A percentile compares a stretch with the other conserved stretches of the same genome.
phyloP scores from a whole-genome alignment of 2,888 invertebrate genomes.

The Icerya purchasi region DNA sequence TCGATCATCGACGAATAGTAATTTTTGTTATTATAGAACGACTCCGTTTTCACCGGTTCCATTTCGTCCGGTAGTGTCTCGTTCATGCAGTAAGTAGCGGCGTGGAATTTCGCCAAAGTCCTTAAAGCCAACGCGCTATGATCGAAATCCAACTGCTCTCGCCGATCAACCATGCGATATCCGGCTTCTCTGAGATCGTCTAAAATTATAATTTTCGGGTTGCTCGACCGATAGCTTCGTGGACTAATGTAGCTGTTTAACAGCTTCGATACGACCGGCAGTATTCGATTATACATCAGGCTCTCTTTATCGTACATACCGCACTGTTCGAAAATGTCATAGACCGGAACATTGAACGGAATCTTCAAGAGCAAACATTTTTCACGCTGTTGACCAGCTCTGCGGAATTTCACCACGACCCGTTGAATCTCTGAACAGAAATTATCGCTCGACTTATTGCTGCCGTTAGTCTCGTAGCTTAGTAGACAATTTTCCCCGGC shows the following conservation, averaged over 20 bases:
- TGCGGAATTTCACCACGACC: not conserved
- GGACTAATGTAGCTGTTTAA: not conserved
- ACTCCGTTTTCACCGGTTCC: not conserved
- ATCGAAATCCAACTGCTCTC: conserved; percentile 4
- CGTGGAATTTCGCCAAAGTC: conserved; percentile 10
- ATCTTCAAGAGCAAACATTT: conserved; percentile 3
- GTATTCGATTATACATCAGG: not conserved
- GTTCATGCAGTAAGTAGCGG: not conserved
- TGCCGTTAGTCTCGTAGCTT: not conserved
- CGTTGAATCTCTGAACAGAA: not conserved
- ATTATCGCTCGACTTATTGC: not conserved
- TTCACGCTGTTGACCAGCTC: not conserved
- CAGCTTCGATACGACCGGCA: not conserved
- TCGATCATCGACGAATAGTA: not conserved
- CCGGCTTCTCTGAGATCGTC: conserved; percentile 6
- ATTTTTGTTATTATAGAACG: not conserved
- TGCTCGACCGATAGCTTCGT: not conserved
- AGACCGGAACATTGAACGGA: not conserved
- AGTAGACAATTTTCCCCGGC: not conserved
- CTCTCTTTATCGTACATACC: conserved; percentile 3
- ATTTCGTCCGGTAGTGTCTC: not conserved
- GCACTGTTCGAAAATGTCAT: not conserved
- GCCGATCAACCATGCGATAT: not conserved
- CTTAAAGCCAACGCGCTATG: conserved; percentile 1
- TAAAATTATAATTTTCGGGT: not conserved